A percentile compares a stretch with the other conserved stretches of the same genome.
Evolutionary conservation across 2,113 vertebrate genomes (phyloP).

Genomic region (Isichthys henryi): DNA sequence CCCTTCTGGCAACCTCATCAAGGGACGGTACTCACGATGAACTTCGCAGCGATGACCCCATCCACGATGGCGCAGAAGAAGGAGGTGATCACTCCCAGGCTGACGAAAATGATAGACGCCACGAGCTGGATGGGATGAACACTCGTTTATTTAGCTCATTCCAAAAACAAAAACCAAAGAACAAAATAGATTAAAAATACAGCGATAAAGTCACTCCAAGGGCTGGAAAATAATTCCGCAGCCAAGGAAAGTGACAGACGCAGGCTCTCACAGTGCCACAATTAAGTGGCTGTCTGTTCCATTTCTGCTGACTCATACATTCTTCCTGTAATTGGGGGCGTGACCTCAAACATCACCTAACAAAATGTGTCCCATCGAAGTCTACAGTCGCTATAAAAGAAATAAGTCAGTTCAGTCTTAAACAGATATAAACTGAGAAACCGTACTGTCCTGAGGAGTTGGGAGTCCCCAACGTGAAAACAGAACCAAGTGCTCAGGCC

Average conservation of each 20-base stretch:
- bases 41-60: conserved; percentile 79
- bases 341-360: conserved; percentile 10
- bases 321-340: conserved; percentile 6
- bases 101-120: conserved; percentile 87
- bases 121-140: conserved; percentile 59
- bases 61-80: conserved; percentile 88
- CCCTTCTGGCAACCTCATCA: background rate
- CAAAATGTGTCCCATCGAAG: background rate
- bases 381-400: background rate
- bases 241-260: background rate
- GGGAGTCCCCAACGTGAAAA: background rate
- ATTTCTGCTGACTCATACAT: background rate
- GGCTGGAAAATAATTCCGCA: too few relatives aligned
- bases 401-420: background rate
- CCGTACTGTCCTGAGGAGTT: background rate
- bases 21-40: conserved; percentile 73
- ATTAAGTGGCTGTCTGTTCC: background rate
- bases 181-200: background rate
- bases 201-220: background rate
- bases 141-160: background rate
- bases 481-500: background rate
- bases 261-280: background rate
- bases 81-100: conserved; percentile 78
- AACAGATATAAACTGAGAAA: background rate
- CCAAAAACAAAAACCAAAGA: background rate